A percentile compares a stretch with the other conserved stretches of the same genome.
Conservation (phyloP, 1,140 invertebrate genomes). For the Kradibia gibbosae region DNA sequence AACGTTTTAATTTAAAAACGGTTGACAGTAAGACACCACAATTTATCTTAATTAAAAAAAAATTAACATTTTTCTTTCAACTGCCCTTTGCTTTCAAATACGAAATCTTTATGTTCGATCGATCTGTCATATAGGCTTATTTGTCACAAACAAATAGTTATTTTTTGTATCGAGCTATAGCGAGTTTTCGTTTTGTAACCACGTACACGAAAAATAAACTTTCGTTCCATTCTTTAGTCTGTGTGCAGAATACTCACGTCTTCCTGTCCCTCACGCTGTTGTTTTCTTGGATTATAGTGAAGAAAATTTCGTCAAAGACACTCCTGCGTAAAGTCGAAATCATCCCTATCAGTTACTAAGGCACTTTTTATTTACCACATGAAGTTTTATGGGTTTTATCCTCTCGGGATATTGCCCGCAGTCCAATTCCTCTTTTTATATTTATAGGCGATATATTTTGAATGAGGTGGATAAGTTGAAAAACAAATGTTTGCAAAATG, state of each 20-base stretch:
- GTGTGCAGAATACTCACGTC: neutral
- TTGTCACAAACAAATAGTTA: neutral
- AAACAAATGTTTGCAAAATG: neutral
- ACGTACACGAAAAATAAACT: slow-evolving; percentile 31
- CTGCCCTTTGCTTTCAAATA: neutral
- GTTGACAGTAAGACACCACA: no score
- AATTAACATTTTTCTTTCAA: neutral
- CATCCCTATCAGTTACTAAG: neutral
- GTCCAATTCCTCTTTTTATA: slow-evolving; percentile 17
- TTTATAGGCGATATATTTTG: neutral
- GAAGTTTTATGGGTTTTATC: slow-evolving; percentile 33
- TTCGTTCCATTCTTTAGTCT: slow-evolving; percentile 22
- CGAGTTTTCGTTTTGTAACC: neutral
- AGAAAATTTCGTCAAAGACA: slow-evolving; percentile 20
- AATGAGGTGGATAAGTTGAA: neutral
- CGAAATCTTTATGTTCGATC: slow-evolving; percentile 18
- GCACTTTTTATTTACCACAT: slow-evolving; percentile 29
- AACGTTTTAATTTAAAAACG: no score
- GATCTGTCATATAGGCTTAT: slow-evolving; percentile 12
- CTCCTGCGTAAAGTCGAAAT: neutral
- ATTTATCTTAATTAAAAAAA: neutral
- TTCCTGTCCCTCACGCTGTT: neutral
- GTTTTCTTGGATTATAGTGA: neutral
- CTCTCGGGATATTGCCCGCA: neutral
- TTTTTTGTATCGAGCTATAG: neutral